These are phyloP conservation scores for Sturnira hondurensis DNA, from an alignment of 2,113 vertebrate genomes.

Conservation along the genomic window DNA sequence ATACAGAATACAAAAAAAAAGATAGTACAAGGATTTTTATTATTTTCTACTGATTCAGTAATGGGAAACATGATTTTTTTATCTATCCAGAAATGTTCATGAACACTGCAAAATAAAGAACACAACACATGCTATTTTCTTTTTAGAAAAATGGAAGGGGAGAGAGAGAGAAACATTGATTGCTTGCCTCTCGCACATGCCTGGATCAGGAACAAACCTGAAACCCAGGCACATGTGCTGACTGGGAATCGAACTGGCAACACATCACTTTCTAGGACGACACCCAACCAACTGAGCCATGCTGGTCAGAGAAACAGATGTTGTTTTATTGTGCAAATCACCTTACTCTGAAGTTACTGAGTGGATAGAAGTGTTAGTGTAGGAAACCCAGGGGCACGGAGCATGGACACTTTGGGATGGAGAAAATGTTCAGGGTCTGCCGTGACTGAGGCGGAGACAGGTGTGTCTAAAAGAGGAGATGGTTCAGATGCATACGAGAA, in stretches of 20 bases:
- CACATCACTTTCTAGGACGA: too few species aligned
- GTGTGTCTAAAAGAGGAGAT: not conserved
- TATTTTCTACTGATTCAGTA: not conserved
- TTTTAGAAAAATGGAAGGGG: too few species aligned
- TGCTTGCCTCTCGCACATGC: too few species aligned
- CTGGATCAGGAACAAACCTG: too few species aligned
- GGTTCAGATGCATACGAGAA: not conserved
- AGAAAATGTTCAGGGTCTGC: not conserved
- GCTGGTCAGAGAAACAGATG: too few species aligned
- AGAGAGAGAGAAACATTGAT: too few species aligned
- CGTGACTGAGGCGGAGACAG: fast-evolving
- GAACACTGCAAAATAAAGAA: not conserved
- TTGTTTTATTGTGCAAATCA: not conserved
- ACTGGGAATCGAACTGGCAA: too few species aligned
- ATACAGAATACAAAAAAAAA: not conserved
- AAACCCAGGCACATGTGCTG: too few species aligned
- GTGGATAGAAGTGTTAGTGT: not conserved
- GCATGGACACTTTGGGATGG: not conserved
- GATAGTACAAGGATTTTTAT: not conserved
- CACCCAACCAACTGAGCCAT: too few species aligned
- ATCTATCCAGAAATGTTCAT: not conserved
- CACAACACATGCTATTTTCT: not conserved
- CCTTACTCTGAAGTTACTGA: not conserved
- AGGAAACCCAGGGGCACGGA: not conserved
- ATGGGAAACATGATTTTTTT: not conserved